A percentile compares a stretch with the other conserved stretches of the same genome.
phyloP scores from a whole-genome alignment of 1,140 invertebrate genomes.

The Drosophila guanche region DNA sequence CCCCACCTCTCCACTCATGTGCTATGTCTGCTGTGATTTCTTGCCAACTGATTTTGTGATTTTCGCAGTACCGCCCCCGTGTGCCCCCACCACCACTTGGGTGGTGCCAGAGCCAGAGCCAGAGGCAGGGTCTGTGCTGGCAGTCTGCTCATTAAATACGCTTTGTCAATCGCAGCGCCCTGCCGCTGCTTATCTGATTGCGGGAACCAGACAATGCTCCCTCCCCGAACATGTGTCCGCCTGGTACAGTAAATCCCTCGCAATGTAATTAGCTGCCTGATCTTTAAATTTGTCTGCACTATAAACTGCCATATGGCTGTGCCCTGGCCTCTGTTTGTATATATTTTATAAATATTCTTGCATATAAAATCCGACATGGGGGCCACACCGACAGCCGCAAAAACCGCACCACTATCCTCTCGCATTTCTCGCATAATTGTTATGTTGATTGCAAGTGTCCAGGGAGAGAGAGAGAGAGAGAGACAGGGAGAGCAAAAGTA shows the following conservation, averaged over 20 bases:
- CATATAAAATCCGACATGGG: constrained; percentile 15
- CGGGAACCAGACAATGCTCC: constrained; percentile 58
- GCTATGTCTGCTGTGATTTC: constrained; percentile 60
- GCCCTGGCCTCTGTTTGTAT: neutral
- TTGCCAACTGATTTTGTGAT: constrained; percentile 80
- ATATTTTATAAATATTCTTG: neutral
- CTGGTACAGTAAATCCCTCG: too few relatives aligned
- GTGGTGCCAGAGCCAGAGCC: constrained; percentile 1
- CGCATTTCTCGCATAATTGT: constrained; percentile 61
- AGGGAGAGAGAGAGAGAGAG: constrained; percentile 10
- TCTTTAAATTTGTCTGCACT: constrained; percentile 66
- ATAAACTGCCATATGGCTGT: constrained; percentile 41
- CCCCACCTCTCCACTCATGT: neutral
- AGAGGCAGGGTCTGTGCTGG: neutral
- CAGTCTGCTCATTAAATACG: constrained; percentile 72
- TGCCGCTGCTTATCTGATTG: constrained; percentile 66
- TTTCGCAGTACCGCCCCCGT: constrained; percentile 56
- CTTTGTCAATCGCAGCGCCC: constrained; percentile 70
- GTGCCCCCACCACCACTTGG: constrained; percentile 29
- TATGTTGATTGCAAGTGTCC: constrained; percentile 78
- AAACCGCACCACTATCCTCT: neutral
- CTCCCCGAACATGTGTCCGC: constrained; percentile 24
- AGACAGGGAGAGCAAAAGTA: constrained; percentile 27
- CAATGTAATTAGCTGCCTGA: constrained; percentile 66
- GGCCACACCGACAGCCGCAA: neutral